These are phyloP conservation scores for Bostrychus sinensis DNA, from an alignment of 2,113 vertebrate species.

Conservation along the genomic window DNA sequence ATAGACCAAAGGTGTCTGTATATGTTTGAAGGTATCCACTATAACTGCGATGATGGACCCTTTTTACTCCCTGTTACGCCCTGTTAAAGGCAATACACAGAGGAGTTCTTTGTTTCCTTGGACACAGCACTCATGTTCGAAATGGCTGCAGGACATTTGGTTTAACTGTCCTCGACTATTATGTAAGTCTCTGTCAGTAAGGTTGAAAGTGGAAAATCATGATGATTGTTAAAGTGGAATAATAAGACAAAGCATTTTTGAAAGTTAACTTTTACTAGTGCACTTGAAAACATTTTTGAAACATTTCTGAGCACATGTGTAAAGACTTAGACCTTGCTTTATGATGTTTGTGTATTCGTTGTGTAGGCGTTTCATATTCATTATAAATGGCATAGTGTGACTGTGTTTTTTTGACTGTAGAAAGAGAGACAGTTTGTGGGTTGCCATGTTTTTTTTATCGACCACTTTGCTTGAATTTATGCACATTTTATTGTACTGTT, in stretches of 20 bases:
- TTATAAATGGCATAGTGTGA: too few relatives aligned
- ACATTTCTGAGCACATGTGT: too few relatives aligned
- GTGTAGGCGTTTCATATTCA: too few relatives aligned
- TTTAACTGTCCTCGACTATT: slow-evolving; percentile 33
- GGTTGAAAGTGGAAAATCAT: neutral
- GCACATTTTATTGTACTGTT: too few relatives aligned
- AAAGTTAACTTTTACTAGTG: neutral
- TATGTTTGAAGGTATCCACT: neutral
- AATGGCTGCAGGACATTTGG: slow-evolving; percentile 30
- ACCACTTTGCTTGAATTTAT: too few relatives aligned
- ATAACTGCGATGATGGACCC: neutral
- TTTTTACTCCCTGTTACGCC: slow-evolving; percentile 8
- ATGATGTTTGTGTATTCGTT: too few relatives aligned
- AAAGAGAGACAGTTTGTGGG: too few relatives aligned
- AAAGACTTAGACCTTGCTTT: too few relatives aligned
- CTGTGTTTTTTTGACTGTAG: too few relatives aligned
- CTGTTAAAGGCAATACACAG: slow-evolving; percentile 52
- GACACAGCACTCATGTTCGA: slow-evolving; percentile 67
- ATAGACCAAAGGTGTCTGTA: slow-evolving; percentile 12
- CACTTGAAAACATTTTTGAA: neutral
- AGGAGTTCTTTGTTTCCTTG: slow-evolving; percentile 63
- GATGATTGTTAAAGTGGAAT: neutral
- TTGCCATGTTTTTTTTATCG: too few relatives aligned
- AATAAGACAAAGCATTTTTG: neutral
- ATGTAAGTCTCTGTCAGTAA: slow-evolving; percentile 6